Conservation (phyloP, 2,113 vertebrate species). For the Petrocephalus zakoni region DNA sequence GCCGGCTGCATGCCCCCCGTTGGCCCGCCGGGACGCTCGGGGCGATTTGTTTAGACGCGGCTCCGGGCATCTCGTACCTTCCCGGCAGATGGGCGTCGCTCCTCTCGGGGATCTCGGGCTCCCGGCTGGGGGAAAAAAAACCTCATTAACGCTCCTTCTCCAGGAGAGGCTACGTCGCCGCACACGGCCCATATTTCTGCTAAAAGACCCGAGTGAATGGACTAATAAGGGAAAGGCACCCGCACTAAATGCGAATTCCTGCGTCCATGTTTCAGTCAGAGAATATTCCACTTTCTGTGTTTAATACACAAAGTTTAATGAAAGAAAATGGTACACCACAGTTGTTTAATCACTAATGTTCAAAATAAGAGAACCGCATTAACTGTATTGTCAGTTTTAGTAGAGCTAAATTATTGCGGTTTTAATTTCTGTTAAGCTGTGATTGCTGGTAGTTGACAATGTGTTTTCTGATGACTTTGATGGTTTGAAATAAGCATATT, state of each 20-base stretch:
- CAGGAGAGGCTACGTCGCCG: slow-evolving; percentile 36
- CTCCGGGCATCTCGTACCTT: slow-evolving; percentile 53
- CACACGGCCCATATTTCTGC: slow-evolving; percentile 28
- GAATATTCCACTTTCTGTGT: not conserved
- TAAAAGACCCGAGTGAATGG: not conserved
- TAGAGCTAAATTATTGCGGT: not conserved
- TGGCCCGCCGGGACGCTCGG: slow-evolving; percentile 42
- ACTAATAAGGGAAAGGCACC: not conserved
- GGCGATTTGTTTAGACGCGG: slow-evolving; percentile 59
- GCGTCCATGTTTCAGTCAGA: not conserved
- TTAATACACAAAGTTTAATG: not conserved
- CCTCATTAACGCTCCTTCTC: slow-evolving; percentile 52
- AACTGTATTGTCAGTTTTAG: not conserved
- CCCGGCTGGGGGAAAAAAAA: slow-evolving; percentile 52
- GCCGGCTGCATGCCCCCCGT: slow-evolving; percentile 26
- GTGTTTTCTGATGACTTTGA: not conserved
- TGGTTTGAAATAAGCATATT: not conserved
- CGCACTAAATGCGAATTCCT: not conserved
- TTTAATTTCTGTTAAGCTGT: not conserved
- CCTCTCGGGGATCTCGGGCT: slow-evolving; percentile 45
- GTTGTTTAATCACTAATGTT: not conserved
- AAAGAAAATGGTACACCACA: not conserved
- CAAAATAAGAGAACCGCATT: not conserved
- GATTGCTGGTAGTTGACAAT: not conserved
- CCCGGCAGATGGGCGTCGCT: slow-evolving; percentile 56